Base-by-base conservation (phyloP, 2,113 vertebrate genomes). In the Ivindomyrus marchei region DNA sequence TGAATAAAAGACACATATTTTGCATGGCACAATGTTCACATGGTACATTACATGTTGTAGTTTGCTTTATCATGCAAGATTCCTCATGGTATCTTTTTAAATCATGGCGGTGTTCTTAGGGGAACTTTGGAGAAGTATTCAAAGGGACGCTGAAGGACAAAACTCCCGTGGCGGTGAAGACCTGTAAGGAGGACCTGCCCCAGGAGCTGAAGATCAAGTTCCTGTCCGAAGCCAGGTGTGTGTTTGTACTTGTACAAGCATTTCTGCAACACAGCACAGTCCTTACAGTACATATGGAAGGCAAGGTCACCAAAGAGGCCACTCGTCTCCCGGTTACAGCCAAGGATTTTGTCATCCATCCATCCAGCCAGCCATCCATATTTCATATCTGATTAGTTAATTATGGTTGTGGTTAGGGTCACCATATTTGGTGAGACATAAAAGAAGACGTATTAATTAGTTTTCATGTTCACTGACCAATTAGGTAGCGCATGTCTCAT, bases 171-270 rank as follows among this genome's bases (percentile, higher is more conserved):
- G 98, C 98, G 49, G 97, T 99, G 89, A 99, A 99, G 95, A 99
- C 98, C 0, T 99, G 98, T 93, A 99, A 99, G 95, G 98, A 99
- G 95, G 98, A 99, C 94, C 97, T 99, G 93, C 98, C 98, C 91
- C 98, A 98, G 93, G 98, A 98, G 92, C 92, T 98, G 92, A 98
- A 98, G 96, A 98, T 99, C 93, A 97, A 98, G 92, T 99, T 99
- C 95, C 96, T 99, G 89, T 98, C 98, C 88, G 98, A 99, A 95
- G 98, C 98, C 93, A 98, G 97, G 98, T 97, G 93, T 92, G 94
- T 94, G 91, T 11, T 80, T 80, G 45, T 88, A 53, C 49, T 31
- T 50, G 1, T 31, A 31, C n/a, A 86, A 86, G 62, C 62, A 27
- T 70, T 70, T 58, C 56, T 66, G 62, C 9, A 53, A 19, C 62